Conservation (phyloP, 2,113 vertebrate genomes). For the Ictalurus furcatus region DNA sequence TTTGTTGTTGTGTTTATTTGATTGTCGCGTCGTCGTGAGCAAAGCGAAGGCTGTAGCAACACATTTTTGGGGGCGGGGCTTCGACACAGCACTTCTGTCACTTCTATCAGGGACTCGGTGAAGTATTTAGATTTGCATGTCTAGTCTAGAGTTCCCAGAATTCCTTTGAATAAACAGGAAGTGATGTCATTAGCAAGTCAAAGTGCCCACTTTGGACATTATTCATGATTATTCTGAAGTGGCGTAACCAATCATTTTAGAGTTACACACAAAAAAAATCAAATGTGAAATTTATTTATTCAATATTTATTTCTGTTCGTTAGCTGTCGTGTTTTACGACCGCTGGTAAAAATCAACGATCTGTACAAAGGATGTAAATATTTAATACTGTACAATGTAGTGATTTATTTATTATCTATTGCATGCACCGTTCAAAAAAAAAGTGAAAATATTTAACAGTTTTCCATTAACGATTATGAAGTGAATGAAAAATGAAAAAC, state of each 20-base stretch:
- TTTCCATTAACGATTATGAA: conserved; percentile 80
- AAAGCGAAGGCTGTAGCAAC: conserved; percentile 34
- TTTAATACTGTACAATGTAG: conserved; percentile 80
- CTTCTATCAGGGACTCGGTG: conserved; percentile 13
- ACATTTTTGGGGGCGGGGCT: conserved; percentile 17
- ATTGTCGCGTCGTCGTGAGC: conserved; percentile 16
- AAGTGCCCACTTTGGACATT: conserved; percentile 3
- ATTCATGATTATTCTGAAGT: conserved; percentile 12
- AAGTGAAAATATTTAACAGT: conserved; percentile 80
- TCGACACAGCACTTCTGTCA: conserved; percentile 11
- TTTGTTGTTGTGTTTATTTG: conserved; percentile 19
- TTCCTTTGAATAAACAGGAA: conserved; percentile 10
- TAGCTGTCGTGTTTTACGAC: conserved; percentile 59
- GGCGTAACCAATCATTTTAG: conserved; percentile 29
- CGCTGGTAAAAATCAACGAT: conserved; percentile 58
- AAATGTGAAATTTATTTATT: conserved; percentile 19
- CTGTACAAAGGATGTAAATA: conserved; percentile 93
- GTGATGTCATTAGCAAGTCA: conserved; percentile 1
- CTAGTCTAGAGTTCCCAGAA: conserved; percentile 17
- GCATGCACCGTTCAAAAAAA: conserved; percentile 85
- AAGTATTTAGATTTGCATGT: conserved; percentile 29
- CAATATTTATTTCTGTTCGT: conserved; percentile 38
- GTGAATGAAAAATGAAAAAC: conserved; percentile 13
- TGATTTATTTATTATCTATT: conserved; percentile 83
- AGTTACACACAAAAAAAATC: conserved; percentile 9